Conservation (phyloP, 2,113 vertebrate species). For the Aspiorhynchus laticeps region DNA sequence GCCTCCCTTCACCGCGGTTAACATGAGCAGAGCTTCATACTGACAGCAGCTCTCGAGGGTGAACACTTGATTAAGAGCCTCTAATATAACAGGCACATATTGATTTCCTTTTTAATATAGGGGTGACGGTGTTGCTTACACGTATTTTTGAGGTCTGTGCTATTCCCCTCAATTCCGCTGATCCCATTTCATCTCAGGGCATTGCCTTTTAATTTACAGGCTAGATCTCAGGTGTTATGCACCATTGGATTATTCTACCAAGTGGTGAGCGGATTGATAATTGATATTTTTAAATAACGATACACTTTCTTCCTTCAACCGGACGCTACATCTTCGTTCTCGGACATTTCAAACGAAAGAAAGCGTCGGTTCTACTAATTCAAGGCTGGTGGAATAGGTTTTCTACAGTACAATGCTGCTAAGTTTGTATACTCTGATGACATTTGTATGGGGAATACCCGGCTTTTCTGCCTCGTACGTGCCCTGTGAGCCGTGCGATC, state of each 20-base stretch:
- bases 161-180: too few relatives aligned
- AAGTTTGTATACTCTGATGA: constrained; percentile 76
- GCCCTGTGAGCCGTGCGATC: constrained; percentile 93
- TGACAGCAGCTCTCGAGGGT: constrained; percentile 1
- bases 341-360: not conserved
- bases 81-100: constrained; percentile 31
- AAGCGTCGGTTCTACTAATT: not conserved
- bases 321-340: not conserved
- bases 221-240: not conserved
- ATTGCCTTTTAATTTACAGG: not conserved
- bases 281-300: constrained; percentile 16
- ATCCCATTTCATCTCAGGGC: not conserved
- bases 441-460: constrained; percentile 75
- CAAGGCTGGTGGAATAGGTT: not conserved
- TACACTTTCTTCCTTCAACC: not conserved
- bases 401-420: constrained; percentile 72
- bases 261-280: constrained; percentile 6
- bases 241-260: not conserved
- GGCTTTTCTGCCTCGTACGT: constrained; percentile 84
- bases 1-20: constrained; percentile 69
- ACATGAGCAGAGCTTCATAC: constrained; percentile 66
- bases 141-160: not conserved
- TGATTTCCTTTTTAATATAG: not conserved
- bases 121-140: not conserved
- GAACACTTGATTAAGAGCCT: constrained; percentile 51